Evolutionary conservation across 2,113 vertebrate genomes (phyloP).

Genomic region (Limnothrissa miodon): DNA sequence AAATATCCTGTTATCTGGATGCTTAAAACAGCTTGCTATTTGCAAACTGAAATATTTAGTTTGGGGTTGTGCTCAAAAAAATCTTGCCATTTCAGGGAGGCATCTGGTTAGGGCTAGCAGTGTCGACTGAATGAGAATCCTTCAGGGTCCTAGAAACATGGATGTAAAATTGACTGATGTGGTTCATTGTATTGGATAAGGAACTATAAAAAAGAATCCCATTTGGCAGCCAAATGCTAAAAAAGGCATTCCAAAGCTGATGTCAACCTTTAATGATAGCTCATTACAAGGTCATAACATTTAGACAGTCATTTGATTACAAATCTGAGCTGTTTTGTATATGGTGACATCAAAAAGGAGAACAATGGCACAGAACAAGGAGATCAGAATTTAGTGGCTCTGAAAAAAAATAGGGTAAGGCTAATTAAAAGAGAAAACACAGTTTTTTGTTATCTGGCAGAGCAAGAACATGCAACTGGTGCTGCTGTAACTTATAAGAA

Average conservation of each 20-base stretch:
- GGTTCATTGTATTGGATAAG: constrained; percentile 55
- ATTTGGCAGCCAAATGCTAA: constrained; percentile 49
- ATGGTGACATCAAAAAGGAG: constrained; percentile 53
- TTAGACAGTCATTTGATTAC: constrained; percentile 56
- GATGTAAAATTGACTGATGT: constrained; percentile 63
- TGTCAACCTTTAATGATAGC: constrained; percentile 58
- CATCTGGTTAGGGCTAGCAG: background rate
- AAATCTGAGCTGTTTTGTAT: constrained; percentile 50
- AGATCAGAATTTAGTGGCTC: background rate
- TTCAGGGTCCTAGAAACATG: constrained; percentile 32
- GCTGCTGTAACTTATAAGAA: background rate
- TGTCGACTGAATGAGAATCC: background rate
- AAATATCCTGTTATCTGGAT: background rate
- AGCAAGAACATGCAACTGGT: background rate
- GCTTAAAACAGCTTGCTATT: background rate
- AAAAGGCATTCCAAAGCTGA: constrained; percentile 50
- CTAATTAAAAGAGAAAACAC: constrained; percentile 3
- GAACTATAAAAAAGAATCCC: constrained; percentile 53
- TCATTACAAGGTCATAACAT: constrained; percentile 60
- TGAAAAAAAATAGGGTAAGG: background rate
- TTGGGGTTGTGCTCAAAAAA: background rate
- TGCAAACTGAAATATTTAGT: background rate
- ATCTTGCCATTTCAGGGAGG: background rate
- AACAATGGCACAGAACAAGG: background rate
- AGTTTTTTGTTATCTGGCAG: constrained; percentile 7